Evolutionary conservation across 2,888 invertebrate species (phyloP), one percentile per base, ranked within the genome.

Genomic region (Drosophila anomalata): DNA sequence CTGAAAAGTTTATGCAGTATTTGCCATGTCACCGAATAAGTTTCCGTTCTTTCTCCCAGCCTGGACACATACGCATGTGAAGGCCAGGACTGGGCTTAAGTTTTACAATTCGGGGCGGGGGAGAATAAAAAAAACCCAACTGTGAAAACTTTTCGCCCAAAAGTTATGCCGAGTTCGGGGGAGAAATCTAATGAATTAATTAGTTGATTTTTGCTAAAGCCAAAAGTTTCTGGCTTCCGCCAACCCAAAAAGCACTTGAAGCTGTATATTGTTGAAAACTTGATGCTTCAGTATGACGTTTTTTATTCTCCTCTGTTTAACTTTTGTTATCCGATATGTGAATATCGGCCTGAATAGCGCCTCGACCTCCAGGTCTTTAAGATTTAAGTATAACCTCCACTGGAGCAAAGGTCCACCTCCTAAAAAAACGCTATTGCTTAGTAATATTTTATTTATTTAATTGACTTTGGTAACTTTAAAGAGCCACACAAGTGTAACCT

Each of bases 11-110:
- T 87, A 81, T 83, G 85, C 85, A 69, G 82, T 72, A 73, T 78
- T 80, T 80, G 79, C 80, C 79, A 60, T 87, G 87, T 87, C 87
- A 84, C 87, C 78, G 81, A 87, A 87, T 75, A 81, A 87, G 79
- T 87, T 82, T 44, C 52, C 24, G 33, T 6, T 14, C 20, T 33
- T 4, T 11, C 41, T 9, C 39, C 7, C 14, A 17, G 36, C 14
- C 31, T 46, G 68, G 65, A 73, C 69, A 31, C 71, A 74, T 72
- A 79, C 79, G 77, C 71, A 75, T 85, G 66, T 73, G 68, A 50
- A 73, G 63, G 20, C 11, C 31, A 58, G 50, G 50, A 39, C 31
- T 42, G 62, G 78, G 76, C 87, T 84, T 84, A 75, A 87, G 85
- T 73, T 73, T 73, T 47, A 52, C 54, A 57, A 33, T 63, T 36